Percentiles rank a stretch among this genome's conserved stretches.
Conservation (phyloP, 2,113 vertebrate genomes). For the Nestor notabilis region DNA sequence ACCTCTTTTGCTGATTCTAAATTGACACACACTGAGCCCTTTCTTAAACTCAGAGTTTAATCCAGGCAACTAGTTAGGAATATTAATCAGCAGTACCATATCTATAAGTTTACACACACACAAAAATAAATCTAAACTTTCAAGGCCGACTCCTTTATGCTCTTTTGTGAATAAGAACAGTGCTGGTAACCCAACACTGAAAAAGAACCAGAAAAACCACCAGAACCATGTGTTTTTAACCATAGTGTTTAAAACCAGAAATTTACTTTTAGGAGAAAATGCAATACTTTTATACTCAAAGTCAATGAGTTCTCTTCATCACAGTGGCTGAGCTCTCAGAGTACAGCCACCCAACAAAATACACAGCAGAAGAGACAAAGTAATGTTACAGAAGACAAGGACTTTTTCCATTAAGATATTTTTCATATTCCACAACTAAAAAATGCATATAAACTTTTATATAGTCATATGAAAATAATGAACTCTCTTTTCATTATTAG, state of each 20-base stretch:
- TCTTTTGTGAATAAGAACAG: not conserved
- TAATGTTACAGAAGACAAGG: not conserved
- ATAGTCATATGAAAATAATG: not conserved
- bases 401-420: not conserved
- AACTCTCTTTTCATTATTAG: not conserved
- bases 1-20: not conserved
- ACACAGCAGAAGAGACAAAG: not conserved
- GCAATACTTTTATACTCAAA: not conserved
- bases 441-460: not conserved
- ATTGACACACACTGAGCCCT: not conserved
- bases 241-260: fast-evolving
- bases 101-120: not conserved
- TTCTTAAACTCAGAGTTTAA: not conserved
- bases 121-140: not conserved
- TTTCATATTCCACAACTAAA: not conserved
- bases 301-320: fast-evolving
- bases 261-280: not conserved
- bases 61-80: not conserved
- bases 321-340: not conserved
- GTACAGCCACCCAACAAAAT: not conserved
- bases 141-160: not conserved
- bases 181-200: not conserved
- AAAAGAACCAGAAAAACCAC: not conserved
- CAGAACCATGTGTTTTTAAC: not conserved
- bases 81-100: not conserved